Evolutionary conservation across 2,888 invertebrate genomes (phyloP), one percentile per base, ranked within the genome.

Genomic region (Agrotis segetum): DNA sequence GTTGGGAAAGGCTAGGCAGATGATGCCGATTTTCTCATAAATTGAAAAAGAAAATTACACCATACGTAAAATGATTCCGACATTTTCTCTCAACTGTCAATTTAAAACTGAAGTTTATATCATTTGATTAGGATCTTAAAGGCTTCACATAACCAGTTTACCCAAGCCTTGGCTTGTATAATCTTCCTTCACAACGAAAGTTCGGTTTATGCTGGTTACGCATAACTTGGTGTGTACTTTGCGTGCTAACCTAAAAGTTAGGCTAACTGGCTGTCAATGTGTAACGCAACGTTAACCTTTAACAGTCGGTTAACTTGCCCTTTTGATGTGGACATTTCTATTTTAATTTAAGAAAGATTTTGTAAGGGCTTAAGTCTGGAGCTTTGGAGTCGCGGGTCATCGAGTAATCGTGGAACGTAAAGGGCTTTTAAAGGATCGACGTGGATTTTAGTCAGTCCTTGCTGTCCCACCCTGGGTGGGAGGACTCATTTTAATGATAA

Each of bases 211-310:
- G 11, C 40, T 2, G 40, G 40, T 40, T 40, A 40, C 40, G 11
- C 40, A 40, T 40, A 40, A 40, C 40, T 11, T 40, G 40, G 11
- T 40, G 40, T 40, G 40, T 40, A 40, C 40, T 11, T 17, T 50
- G 50, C 50, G 24, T 1, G 47, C 59, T 16, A 21, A 21, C 74
- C 44, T 65, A 55, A 47, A 49, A 73, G 47, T 52, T 56, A 58
- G 74, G 61, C 73, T 46, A 67, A 21, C 47, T 2, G 29, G n/a
- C 52, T 55, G 67, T 74, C 74, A 67, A 60, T 56, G 21, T 50
- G 29, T 74, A 74, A 63, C 53, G 69, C 60, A 76, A 75, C 29
- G 55, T 55, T 50, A 16, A 74, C 74, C 74, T 74, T 74, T 74
- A 0, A 1, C 19, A 40, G 21, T 55, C 44, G 24, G 59, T 7